These are phyloP conservation scores for Nyctibius grandis DNA, from an alignment of 2,797 vertebrate genomes.

Conservation along the genomic window DNA sequence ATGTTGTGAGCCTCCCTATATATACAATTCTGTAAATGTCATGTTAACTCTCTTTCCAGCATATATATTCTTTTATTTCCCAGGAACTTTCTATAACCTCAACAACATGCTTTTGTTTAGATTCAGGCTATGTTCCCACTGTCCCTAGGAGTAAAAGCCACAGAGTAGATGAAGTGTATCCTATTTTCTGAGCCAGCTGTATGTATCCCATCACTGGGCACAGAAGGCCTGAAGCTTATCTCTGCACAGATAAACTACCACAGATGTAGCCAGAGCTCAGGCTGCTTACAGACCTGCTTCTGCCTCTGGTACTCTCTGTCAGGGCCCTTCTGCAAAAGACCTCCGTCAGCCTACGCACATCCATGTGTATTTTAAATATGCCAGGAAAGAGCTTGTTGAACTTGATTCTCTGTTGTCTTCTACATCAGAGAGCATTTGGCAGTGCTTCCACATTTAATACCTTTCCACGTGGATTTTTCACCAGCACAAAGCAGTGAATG, in stretches of 20 bases:
- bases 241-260: background rate
- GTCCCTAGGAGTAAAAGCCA: background rate
- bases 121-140: background rate
- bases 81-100: background rate
- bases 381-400: background rate
- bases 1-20: background rate
- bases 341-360: fast-evolving
- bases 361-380: background rate
- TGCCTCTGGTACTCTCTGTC: background rate
- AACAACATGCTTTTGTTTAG: background rate
- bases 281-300: background rate
- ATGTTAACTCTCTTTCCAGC: background rate
- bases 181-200: background rate
- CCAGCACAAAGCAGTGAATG: background rate
- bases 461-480: background rate
- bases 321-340: background rate
- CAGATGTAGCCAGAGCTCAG: background rate
- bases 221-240: background rate
- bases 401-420: background rate
- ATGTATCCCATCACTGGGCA: background rate
- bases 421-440: background rate
- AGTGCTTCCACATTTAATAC: background rate
- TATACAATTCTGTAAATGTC: background rate
- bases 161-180: background rate
- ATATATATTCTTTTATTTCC: background rate